Evolutionary conservation across 2,797 vertebrate species (phyloP), one percentile per base, ranked within the genome.

Genomic region (Pelobates cultripes): DNA sequence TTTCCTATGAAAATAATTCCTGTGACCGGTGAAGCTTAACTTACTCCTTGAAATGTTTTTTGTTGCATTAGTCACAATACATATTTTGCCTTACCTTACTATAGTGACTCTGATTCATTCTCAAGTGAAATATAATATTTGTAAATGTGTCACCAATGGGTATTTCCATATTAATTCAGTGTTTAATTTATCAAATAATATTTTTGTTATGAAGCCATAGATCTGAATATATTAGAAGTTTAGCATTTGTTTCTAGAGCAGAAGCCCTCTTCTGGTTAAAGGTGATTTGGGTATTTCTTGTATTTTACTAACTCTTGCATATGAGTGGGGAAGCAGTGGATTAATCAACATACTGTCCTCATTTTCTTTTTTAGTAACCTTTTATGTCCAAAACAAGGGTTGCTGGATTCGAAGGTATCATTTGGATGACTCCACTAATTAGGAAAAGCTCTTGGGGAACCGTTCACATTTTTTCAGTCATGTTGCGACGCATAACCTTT

Each of bases 61-160:
- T 80, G 79, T 80, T 80, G 79, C 67, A 80, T 75, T 75, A 80
- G 79, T 80, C 79, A 74, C 72, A 74, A 47, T 80, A 75, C 79
- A 80, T 75, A 80, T 75, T 80, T 80, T 75, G 44, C 43, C 68
- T 28, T 75, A 75, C 64, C 57, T 45, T 66, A 74, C 14, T 67
- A 51, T 14, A 74, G 72, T 43, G 69, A 75, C 75, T 80, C 63
- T 60, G 64, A 80, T 60, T 80, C 64, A 75, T 80, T 69, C 53
- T 74, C 64, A 80, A 75, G 71, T 75, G 64, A 60, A 80, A 74
- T 44, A 71, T 70, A 79, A 66, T 73, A 43, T 79, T 53, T 43
- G 47, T n/a, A 79, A 64, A 80, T 73, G 73, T 53, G 45, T 55
- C 74, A 43, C 9, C 51, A 74, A 80, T 80, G 67, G 28, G 61